These are phyloP conservation scores for Python bivittatus DNA, from an alignment of 2,113 vertebrate genomes.

Conservation along the genomic window DNA sequence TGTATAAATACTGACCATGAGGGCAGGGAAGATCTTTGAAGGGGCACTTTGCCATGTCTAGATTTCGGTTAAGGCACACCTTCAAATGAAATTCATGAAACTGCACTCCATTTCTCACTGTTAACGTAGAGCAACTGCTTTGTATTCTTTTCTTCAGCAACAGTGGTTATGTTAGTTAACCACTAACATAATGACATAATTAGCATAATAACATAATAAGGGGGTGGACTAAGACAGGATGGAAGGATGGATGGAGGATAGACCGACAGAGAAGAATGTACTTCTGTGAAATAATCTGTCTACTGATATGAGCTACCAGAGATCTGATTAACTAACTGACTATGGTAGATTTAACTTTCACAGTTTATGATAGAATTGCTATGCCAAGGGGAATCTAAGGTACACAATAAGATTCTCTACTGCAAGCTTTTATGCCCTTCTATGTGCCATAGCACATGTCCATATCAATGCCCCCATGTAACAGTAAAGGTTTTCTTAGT, in stretches of 20 bases:
- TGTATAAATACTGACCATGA: no score
- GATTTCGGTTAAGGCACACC: no score
- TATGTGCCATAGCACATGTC: neutral
- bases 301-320: neutral
- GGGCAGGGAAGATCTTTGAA: no score
- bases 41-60: no score
- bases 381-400: neutral
- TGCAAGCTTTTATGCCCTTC: slow-evolving; percentile 1
- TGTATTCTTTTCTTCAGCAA: neutral
- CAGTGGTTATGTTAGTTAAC: neutral
- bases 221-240: neutral
- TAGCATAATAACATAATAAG: neutral
- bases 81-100: no score
- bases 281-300: neutral
- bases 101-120: no score
- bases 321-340: neutral
- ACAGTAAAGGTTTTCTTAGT: neutral
- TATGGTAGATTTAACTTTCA: neutral
- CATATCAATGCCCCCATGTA: neutral
- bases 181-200: neutral
- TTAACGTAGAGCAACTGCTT: no score
- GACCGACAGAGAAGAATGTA: no score
- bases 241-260: no score
- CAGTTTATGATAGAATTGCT: neutral
- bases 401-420: neutral